Percentiles rank a stretch among this genome's conserved stretches.
phyloP scores from a whole-genome alignment of 1,140 invertebrate genomes.

The Holcopasites calliopsidis region DNA sequence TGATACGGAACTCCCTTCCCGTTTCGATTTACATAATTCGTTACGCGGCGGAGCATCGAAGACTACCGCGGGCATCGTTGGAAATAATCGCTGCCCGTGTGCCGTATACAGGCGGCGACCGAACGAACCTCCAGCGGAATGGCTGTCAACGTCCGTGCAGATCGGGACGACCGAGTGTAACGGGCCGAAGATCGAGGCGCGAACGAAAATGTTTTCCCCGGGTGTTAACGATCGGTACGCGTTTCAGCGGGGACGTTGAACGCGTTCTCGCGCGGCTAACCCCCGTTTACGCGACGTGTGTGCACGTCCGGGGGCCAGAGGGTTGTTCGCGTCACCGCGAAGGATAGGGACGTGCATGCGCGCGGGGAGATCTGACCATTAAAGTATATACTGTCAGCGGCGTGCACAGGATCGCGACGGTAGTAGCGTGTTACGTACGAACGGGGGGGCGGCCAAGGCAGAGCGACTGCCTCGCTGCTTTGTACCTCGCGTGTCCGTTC shows the following conservation, averaged over 20 bases:
- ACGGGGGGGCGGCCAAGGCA: slow-evolving; percentile 1
- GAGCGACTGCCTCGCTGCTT: too few species aligned
- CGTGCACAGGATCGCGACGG: slow-evolving; percentile 1
- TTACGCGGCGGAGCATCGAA: slow-evolving; percentile 18
- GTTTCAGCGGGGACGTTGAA: too few species aligned
- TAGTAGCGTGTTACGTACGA: slow-evolving; percentile 7
- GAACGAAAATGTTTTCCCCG: too few species aligned
- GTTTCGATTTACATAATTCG: slow-evolving; percentile 72
- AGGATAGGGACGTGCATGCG: slow-evolving; percentile 66
- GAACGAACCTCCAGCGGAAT: too few species aligned
- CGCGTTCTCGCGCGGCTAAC: too few species aligned
- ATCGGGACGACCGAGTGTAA: too few species aligned
- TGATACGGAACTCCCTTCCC: slow-evolving; percentile 64
- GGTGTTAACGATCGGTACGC: too few species aligned
- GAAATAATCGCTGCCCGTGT: neutral
- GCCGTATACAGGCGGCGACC: too few species aligned
- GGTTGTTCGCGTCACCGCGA: slow-evolving; percentile 63
- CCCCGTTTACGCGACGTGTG: slow-evolving; percentile 20
- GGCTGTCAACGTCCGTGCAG: too few species aligned
- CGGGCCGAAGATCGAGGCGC: too few species aligned
- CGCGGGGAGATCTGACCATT: slow-evolving; percentile 71
- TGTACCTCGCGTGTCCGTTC: slow-evolving; percentile 69
- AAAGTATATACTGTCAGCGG: slow-evolving; percentile 71
- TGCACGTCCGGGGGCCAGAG: too few species aligned
- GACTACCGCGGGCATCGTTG: slow-evolving; percentile 22